These are phyloP conservation scores for Guaruba guarouba DNA, from an alignment of 2,113 vertebrate genomes.

Conservation along the genomic window DNA sequence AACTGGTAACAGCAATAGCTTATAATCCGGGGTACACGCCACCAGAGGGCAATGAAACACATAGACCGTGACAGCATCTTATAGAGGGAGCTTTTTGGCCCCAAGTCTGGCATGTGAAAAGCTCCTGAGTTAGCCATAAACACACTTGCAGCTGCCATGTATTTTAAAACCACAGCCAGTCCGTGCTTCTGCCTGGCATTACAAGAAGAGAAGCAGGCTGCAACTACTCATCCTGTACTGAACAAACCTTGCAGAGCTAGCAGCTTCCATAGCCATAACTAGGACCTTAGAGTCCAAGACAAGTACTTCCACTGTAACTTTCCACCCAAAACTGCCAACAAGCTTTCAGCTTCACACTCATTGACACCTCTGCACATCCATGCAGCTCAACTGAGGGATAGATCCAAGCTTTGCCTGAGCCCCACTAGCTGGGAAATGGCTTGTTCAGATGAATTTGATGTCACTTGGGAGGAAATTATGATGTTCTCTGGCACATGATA, in stretches of 20 bases:
- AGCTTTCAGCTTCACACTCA: background rate
- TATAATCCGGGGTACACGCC: background rate
- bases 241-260: background rate
- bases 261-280: background rate
- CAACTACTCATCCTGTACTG: background rate
- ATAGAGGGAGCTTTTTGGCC: background rate
- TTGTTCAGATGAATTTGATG: background rate
- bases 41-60: conserved; percentile 33
- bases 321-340: background rate
- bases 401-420: background rate
- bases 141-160: background rate
- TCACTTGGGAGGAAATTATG: background rate
- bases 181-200: background rate
- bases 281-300: background rate
- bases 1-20: background rate
- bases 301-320: background rate
- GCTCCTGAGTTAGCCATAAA: background rate
- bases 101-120: background rate
- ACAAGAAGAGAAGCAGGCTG: background rate
- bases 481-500: background rate
- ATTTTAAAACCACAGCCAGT: background rate
- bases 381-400: background rate
- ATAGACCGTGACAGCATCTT: background rate
- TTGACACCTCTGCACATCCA: background rate
- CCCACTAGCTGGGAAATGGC: accelerated